Percentiles rank a stretch among this genome's conserved stretches.
These are phyloP conservation scores for Craterocephalus amniculus DNA, from an alignment of 2,797 vertebrate genomes.

Conservation along the genomic window DNA sequence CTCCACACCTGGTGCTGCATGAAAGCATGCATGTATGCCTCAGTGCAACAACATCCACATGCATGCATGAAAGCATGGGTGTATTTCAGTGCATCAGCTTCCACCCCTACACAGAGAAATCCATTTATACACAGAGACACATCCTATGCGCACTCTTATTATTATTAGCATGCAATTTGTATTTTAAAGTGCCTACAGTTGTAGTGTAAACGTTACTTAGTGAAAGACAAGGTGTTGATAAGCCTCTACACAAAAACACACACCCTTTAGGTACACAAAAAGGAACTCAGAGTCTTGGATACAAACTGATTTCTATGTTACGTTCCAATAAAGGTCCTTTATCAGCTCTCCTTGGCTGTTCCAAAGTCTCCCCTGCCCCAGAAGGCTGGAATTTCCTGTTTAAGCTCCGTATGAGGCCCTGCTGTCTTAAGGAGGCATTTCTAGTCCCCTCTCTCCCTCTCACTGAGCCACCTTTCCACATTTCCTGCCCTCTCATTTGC, in stretches of 20 bases:
- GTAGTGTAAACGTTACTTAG: slow-evolving; percentile 49
- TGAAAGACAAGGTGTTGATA: slow-evolving; percentile 61
- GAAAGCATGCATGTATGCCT: slow-evolving; percentile 21
- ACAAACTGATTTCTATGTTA: slow-evolving; percentile 69
- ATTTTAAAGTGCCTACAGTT: slow-evolving; percentile 44
- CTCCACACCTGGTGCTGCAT: slow-evolving; percentile 25
- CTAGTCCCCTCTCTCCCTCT: slow-evolving; percentile 54
- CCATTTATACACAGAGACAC: slow-evolving; percentile 26
- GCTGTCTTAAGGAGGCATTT: slow-evolving; percentile 78
- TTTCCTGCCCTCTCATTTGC: slow-evolving; percentile 49
- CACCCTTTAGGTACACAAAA: slow-evolving; percentile 59
- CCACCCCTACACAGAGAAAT: slow-evolving; percentile 41
- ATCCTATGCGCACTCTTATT: slow-evolving; percentile 38
- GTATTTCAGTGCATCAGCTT: slow-evolving; percentile 23
- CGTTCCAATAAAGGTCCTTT: slow-evolving; percentile 81
- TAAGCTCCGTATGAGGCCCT: slow-evolving; percentile 84
- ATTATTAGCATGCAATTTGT: slow-evolving; percentile 47
- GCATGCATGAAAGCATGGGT: slow-evolving; percentile 26
- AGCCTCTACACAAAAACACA: slow-evolving; percentile 52
- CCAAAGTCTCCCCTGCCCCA: slow-evolving; percentile 73
- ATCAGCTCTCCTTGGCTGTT: slow-evolving; percentile 74
- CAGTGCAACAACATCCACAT: slow-evolving; percentile 20
- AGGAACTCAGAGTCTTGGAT: slow-evolving; percentile 42
- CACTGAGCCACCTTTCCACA: slow-evolving; percentile 58
- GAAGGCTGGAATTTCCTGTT: slow-evolving; percentile 88